Conservation (phyloP, 2,888 invertebrate genomes). For the Callinectes sapidus region DNA sequence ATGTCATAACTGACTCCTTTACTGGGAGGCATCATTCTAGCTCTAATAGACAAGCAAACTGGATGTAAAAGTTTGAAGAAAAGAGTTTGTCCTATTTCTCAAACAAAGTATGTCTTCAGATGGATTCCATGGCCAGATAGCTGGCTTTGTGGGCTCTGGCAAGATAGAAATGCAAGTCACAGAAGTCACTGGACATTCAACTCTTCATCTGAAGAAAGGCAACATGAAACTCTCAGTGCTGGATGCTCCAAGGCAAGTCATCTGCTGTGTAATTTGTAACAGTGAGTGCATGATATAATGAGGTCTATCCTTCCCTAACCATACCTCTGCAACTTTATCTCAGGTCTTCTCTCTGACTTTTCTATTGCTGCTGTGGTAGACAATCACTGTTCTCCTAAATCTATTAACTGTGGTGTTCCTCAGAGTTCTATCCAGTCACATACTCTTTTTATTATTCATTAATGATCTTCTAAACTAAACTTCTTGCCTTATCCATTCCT, state of each 20-base stretch:
- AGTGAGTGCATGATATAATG: not conserved
- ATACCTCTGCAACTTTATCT: too few species aligned
- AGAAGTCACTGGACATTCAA: constrained; percentile 55
- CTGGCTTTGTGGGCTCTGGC: constrained; percentile 51
- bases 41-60: too few species aligned
- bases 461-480: too few species aligned
- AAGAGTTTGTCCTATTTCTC: not conserved
- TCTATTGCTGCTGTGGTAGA: too few species aligned
- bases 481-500: too few species aligned
- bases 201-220: constrained; percentile 58
- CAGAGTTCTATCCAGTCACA: too few species aligned
- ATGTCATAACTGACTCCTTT: too few species aligned
- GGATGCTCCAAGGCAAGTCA: constrained; percentile 57
- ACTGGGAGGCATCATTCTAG: too few species aligned
- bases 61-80: not conserved
- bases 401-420: too few species aligned
- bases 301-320: not conserved
- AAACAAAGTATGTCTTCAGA: constrained; percentile 31
- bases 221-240: constrained; percentile 47
- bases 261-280: not conserved
- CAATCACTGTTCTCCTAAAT: too few species aligned
- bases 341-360: too few species aligned
- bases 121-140: constrained; percentile 59
- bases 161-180: constrained; percentile 56
- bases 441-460: too few species aligned